A percentile compares a stretch with the other conserved stretches of the same genome.
Evolutionary conservation across 2,797 vertebrate genomes (phyloP).

Genomic region (Tapera naevia): DNA sequence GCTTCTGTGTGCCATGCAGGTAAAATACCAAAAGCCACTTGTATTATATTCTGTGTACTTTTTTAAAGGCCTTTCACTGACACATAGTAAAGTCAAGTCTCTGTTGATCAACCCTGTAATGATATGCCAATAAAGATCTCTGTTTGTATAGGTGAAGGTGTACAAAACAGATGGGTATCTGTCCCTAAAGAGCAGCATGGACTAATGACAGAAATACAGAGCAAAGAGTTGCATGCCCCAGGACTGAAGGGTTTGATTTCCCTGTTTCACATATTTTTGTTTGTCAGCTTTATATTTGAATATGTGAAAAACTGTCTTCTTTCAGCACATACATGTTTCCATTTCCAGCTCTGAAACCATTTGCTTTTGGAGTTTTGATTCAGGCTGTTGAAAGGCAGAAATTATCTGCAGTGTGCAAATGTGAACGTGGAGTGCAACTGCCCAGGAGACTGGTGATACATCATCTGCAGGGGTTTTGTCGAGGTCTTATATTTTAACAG

Average conservation of each 20-base stretch:
- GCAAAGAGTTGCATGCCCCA: not conserved
- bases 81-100: not conserved
- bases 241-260: not conserved
- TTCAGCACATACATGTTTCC: not conserved
- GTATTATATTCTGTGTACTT: not conserved
- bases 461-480: slow-evolving; percentile 55
- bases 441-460: slow-evolving; percentile 36
- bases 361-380: slow-evolving; percentile 20
- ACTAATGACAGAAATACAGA: not conserved
- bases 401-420: slow-evolving; percentile 30
- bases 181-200: not conserved
- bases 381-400: not conserved
- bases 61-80: not conserved
- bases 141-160: not conserved
- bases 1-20: not conserved
- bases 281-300: not conserved
- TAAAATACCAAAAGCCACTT: not conserved
- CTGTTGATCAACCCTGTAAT: not conserved
- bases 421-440: slow-evolving; percentile 4
- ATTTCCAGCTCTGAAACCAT: not conserved
- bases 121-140: not conserved
- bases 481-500: slow-evolving; percentile 53
- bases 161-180: not conserved
- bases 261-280: not conserved
- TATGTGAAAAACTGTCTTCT: not conserved